Percentiles rank a stretch among this genome's conserved stretches.
These are phyloP conservation scores for Podarcis siculus DNA, from an alignment of 2,797 vertebrate species.

Conservation along the genomic window DNA sequence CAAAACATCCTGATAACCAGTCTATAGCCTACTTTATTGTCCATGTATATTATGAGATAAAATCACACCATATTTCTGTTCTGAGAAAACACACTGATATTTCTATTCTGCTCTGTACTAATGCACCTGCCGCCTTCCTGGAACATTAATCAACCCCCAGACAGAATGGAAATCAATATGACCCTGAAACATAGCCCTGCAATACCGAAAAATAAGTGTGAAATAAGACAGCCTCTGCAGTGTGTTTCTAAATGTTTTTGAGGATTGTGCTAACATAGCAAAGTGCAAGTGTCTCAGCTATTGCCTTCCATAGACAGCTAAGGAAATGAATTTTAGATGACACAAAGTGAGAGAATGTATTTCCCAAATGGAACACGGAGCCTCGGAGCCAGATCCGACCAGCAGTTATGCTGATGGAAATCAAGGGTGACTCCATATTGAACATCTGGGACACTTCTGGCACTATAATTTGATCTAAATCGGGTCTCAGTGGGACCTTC, in stretches of 20 bases:
- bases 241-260: conserved; percentile 53
- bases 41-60: conserved; percentile 37
- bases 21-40: conserved; percentile 17
- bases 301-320: conserved; percentile 43
- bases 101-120: conserved; percentile 65
- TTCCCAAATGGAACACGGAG: conserved; percentile 57
- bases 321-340: conserved; percentile 57
- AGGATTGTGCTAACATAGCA: conserved; percentile 45
- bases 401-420: conserved; percentile 35
- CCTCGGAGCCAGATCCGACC: conserved; percentile 45
- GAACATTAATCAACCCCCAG: conserved; percentile 73
- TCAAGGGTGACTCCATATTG: conserved; percentile 16
- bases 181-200: conserved; percentile 57
- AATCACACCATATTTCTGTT: conserved; percentile 38
- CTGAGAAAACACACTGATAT: conserved; percentile 56
- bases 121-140: conserved; percentile 62
- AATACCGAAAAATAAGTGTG: conserved; percentile 64
- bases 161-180: conserved; percentile 74
- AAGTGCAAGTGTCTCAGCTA: conserved; percentile 38
- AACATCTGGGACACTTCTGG: conserved; percentile 23
- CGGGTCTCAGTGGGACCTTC: conserved; percentile 1
- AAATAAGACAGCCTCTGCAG: conserved; percentile 35
- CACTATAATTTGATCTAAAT: conserved; percentile 37
- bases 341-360: conserved; percentile 44
- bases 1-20: conserved; percentile 45